Base-by-base conservation (phyloP, 2,888 invertebrate genomes). In the Andrena haemorrhoa region DNA sequence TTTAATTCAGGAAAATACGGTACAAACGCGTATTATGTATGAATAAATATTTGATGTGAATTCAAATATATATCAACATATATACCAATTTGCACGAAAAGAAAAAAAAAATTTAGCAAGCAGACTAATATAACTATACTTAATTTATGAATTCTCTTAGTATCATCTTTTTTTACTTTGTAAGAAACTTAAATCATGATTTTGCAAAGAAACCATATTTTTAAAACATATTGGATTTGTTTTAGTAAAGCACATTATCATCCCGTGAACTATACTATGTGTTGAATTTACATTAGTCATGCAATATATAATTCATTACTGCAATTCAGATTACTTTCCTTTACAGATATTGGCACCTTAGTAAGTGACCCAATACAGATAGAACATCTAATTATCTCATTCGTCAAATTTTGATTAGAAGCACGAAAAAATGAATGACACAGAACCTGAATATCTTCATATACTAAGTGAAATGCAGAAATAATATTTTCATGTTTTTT, bases 71-170 rank as follows among this genome's bases (percentile, higher is more conserved):
- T 68, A 77, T 75, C 58, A 76, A 66, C 41, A 58, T 68, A 84
- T 65, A 86, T 70, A 79, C 71, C 35, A 68, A 56, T 65, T 72
- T 53, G 69, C 75, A 69, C 31, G 12, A 60, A 58, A 60, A 41
- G 68, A 60, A 82, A 53, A 61, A 73, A 87, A 71, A 78, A 85
- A 71, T 70, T 49, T 75, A 79, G 72, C 85, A 86, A 86, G 87
- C 86, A 87, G 82, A 78, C 85, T 83, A 83, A 86, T 76, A 75
- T 64, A 73, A 73, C 64, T 78, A 75, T 72, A 83, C 71, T 23
- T 74, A 63, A 31, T 70, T 31, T 56, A 65, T 65, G 68, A 41
- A 49, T 78, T 71, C 63, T 53, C 47, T 49, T 56, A 60, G 68
- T 35, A 35, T 64, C 20, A 16, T 60, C n/a, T 64, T 69, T 60